Percentiles rank a stretch among this genome's conserved stretches.
These are phyloP conservation scores for Periophthalmodon schlosseri DNA, from an alignment of 2,113 vertebrate genomes.

Conservation along the genomic window DNA sequence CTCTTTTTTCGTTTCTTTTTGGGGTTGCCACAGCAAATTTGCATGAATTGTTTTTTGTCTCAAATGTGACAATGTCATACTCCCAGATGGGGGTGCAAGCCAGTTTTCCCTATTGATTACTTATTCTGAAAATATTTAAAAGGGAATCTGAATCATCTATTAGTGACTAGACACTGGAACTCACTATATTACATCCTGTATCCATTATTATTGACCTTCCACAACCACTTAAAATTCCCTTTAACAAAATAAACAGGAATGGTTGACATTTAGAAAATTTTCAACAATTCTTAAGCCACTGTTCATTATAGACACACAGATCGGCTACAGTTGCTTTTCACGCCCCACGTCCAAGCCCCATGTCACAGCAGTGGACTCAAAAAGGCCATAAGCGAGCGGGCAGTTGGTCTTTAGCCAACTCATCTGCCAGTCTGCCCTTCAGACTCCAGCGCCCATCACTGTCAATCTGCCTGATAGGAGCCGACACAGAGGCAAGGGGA, in stretches of 20 bases:
- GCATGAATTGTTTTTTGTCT: neutral
- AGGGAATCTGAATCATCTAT: too few species aligned
- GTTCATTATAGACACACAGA: constrained; percentile 20
- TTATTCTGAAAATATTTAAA: too few species aligned
- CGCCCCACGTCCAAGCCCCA: constrained; percentile 55
- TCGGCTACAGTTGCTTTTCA: constrained; percentile 17
- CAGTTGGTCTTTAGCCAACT: constrained; percentile 72
- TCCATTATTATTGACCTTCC: too few species aligned
- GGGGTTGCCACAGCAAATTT: neutral
- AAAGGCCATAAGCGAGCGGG: constrained; percentile 67
- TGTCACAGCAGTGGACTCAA: constrained; percentile 39
- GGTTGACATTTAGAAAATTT: constrained; percentile 3
- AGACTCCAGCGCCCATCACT: constrained; percentile 61
- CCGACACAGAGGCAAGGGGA: constrained; percentile 44
- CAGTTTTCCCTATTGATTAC: too few species aligned
- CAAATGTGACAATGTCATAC: too few species aligned
- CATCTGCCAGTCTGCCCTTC: constrained; percentile 64
- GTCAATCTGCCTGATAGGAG: constrained; percentile 63
- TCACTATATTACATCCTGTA: too few species aligned
- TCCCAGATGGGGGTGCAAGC: too few species aligned
- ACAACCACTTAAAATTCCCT: neutral
- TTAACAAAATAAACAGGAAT: constrained; percentile 17
- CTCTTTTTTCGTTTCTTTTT: neutral
- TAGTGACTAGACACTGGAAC: too few species aligned
- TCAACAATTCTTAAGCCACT: neutral